Conservation (phyloP, 2,113 vertebrate genomes). For the Petrocephalus microphthalmus region DNA sequence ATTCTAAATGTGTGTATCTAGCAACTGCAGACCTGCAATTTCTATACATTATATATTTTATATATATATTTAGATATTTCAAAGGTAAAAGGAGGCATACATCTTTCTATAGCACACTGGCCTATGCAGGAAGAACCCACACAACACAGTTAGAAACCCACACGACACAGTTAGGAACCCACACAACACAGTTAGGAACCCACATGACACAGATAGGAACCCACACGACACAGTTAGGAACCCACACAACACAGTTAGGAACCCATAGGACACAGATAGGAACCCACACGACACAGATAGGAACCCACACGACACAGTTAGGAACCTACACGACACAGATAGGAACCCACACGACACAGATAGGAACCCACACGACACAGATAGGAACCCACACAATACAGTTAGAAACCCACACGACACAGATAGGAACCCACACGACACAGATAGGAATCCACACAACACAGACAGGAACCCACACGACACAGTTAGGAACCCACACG, state of each 20-base stretch:
- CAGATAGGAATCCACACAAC: too few relatives aligned
- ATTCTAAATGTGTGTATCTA: neutral
- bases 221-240: neutral
- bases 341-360: neutral
- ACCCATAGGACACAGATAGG: too few relatives aligned
- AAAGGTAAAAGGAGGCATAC: neutral
- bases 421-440: neutral
- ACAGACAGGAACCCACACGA: neutral
- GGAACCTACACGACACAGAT: too few relatives aligned
- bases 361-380: neutral
- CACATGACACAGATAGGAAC: too few relatives aligned
- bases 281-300: neutral
- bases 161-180: neutral
- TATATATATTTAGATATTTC: neutral
- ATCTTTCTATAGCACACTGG: too few relatives aligned
- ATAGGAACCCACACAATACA: too few relatives aligned
- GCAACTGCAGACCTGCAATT: neutral
- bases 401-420: neutral
- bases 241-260: neutral
- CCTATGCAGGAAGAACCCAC: neutral
- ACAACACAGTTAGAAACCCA: neutral
- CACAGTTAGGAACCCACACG: neutral
- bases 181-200: neutral
- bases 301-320: neutral
- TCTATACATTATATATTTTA: neutral